These are phyloP conservation scores for Crotalus horridus DNA, from an alignment of 2,113 vertebrate genomes.

Conservation along the genomic window DNA sequence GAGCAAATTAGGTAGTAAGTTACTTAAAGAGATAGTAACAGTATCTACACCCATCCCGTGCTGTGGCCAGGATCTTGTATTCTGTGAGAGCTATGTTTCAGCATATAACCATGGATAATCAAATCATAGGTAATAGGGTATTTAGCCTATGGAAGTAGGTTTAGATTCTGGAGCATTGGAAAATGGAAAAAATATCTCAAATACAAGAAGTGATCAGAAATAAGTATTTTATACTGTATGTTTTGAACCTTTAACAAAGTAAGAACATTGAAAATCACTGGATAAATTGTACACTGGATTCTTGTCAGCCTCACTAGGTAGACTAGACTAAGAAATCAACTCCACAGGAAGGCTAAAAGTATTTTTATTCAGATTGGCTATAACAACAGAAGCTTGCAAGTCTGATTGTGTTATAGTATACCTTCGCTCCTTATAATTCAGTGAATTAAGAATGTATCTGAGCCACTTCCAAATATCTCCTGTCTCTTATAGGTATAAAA, in stretches of 20 bases:
- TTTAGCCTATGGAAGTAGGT: background rate
- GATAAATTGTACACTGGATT: background rate
- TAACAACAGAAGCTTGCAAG: background rate
- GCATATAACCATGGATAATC: background rate
- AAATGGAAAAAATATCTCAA: background rate
- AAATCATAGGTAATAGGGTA: background rate
- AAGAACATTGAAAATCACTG: background rate
- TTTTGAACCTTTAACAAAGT: background rate
- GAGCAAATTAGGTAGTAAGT: background rate
- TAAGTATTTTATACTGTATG: background rate
- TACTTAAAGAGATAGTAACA: background rate
- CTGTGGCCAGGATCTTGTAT: background rate
- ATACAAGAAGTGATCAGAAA: background rate
- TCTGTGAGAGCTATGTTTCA: background rate
- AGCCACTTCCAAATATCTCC: background rate
- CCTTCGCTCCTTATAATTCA: background rate
- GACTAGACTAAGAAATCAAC: background rate
- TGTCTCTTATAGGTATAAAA: background rate
- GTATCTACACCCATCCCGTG: background rate
- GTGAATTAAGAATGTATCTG: background rate
- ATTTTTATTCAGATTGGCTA: background rate
- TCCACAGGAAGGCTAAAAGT: background rate
- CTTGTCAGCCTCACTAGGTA: background rate
- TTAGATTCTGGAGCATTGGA: background rate
- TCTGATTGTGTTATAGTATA: background rate